Evolutionary conservation across 2,113 vertebrate genomes (phyloP).

Genomic region (Erythrocercus mccallii): DNA sequence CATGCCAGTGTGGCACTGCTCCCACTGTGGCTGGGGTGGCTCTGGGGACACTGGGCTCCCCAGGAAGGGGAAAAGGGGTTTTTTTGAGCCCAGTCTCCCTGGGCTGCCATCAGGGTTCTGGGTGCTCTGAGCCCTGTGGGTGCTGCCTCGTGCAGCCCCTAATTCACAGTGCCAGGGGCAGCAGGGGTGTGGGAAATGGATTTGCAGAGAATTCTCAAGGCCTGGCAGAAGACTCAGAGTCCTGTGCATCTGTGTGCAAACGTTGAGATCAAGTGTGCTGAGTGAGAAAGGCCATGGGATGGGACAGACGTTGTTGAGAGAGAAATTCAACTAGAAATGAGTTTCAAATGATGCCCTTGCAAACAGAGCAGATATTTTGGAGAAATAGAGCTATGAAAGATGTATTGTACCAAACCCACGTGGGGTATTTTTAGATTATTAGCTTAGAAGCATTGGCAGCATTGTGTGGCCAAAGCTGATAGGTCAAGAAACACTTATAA

Average conservation of each 20-base stretch:
- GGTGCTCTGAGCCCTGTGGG: not conserved
- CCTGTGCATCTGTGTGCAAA: not conserved
- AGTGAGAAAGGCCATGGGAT: not conserved
- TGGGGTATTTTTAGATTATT: not conserved
- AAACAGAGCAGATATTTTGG: not conserved
- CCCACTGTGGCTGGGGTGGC: not conserved
- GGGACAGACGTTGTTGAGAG: not conserved
- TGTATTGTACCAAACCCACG: not conserved
- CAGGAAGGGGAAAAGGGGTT: rapidly evolving
- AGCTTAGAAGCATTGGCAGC: not conserved
- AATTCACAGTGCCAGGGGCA: rapidly evolving
- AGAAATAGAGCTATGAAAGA: not conserved
- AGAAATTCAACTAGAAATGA: not conserved
- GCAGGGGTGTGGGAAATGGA: not conserved
- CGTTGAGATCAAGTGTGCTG: not conserved
- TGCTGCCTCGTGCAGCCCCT: not conserved
- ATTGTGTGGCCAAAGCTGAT: not conserved
- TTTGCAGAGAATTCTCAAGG: not conserved
- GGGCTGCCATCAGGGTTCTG: too few species aligned
- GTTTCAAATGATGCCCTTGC: not conserved
- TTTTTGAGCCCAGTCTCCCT: not conserved
- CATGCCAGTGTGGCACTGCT: rapidly evolving
- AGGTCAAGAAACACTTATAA: not conserved
- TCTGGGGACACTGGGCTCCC: not conserved
- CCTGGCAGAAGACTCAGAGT: not conserved